These are phyloP conservation scores for Prosapia bicincta DNA, from an alignment of 2,888 invertebrate species.

Conservation along the genomic window DNA sequence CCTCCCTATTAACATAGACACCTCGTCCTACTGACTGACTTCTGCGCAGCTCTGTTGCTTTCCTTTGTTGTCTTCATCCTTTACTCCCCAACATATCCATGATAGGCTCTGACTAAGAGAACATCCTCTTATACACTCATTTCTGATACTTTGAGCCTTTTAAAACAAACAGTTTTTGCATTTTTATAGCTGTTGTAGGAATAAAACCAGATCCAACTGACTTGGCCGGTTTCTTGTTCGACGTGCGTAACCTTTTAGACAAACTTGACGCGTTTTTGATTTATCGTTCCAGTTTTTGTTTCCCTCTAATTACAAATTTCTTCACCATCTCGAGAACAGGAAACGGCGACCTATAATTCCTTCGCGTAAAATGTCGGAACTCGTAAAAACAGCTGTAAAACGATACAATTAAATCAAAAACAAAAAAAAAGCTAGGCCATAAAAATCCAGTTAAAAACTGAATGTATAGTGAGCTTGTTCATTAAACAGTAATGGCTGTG, in stretches of 20 bases:
- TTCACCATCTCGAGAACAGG: neutral
- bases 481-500: neutral
- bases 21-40: neutral
- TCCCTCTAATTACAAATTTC: neutral
- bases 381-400: neutral
- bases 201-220: no score
- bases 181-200: no score
- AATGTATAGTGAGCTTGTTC: neutral
- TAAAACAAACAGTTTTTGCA: no score
- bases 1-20: neutral
- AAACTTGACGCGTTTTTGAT: neutral
- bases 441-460: neutral
- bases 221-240: no score
- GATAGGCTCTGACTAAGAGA: no score
- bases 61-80: no score
- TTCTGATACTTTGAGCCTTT: no score
- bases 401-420: neutral
- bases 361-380: neutral
- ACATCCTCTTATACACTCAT: no score
- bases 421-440: neutral
- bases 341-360: neutral
- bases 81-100: no score
- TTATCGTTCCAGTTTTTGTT: neutral
- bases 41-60: no score
- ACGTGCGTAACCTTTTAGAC: neutral